phyloP scores from a whole-genome alignment of 1,140 invertebrate genomes.

The Drosophila repletoides region DNA sequence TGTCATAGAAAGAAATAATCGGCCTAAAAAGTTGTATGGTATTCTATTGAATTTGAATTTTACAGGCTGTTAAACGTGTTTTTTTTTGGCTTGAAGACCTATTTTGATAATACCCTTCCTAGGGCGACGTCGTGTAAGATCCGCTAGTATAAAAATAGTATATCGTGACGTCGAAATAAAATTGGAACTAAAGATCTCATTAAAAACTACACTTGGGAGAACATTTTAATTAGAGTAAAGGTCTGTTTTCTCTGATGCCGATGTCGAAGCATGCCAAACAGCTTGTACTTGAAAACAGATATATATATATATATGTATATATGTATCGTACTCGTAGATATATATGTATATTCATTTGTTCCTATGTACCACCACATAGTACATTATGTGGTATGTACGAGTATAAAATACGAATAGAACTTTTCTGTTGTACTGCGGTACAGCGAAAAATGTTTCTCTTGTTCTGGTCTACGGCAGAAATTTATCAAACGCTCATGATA shows the following conservation, averaged over 20 bases:
- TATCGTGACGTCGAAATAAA: background rate
- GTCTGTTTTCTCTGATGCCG: background rate
- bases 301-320: background rate
- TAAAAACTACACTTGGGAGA: background rate
- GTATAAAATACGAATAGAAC: background rate
- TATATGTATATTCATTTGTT: background rate
- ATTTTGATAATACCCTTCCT: too few species aligned
- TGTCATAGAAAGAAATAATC: too few species aligned
- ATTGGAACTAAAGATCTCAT: background rate
- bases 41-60: too few species aligned
- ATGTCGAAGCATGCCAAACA: background rate
- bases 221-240: background rate
- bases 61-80: too few species aligned
- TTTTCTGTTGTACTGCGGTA: slow-evolving; percentile 5
- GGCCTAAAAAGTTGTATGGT: too few species aligned
- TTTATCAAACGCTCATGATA: slow-evolving; percentile 59
- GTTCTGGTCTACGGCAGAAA: slow-evolving; percentile 36
- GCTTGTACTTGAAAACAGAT: background rate
- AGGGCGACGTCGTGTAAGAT: too few species aligned
- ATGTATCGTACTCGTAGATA: background rate
- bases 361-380: background rate
- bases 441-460: slow-evolving; percentile 16
- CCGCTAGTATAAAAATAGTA: background rate
- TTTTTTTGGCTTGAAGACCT: too few species aligned
- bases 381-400: background rate